Evolutionary conservation across 2,113 vertebrate genomes (phyloP).

Genomic region (Narcine bancroftii): DNA sequence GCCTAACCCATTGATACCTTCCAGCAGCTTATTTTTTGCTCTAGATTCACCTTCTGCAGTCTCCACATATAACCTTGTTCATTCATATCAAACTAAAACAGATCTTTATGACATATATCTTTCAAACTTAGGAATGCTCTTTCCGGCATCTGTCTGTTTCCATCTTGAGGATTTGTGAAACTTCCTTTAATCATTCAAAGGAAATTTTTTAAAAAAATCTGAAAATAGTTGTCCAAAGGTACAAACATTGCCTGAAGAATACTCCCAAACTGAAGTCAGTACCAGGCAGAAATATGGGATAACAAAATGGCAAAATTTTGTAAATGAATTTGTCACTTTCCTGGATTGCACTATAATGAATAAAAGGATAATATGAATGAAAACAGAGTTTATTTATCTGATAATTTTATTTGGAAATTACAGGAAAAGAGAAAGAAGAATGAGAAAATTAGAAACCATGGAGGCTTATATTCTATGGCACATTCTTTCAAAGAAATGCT

Average conservation of each 20-base stretch:
- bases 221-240: neutral
- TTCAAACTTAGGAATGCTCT: neutral
- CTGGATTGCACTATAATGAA: neutral
- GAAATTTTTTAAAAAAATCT: neutral
- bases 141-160: neutral
- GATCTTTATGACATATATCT: neutral
- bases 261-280: neutral
- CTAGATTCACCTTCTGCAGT: too few relatives aligned
- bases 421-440: neutral
- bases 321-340: neutral
- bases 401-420: neutral
- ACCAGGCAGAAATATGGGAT: neutral
- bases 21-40: too few relatives aligned
- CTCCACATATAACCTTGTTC: too few relatives aligned
- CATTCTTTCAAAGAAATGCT: neutral
- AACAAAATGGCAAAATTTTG: neutral
- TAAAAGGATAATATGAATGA: neutral
- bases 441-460: neutral
- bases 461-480: neutral
- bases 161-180: too few relatives aligned
- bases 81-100: neutral
- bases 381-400: neutral
- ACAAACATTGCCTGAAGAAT: neutral
- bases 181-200: neutral
- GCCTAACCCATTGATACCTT: too few relatives aligned